These are phyloP conservation scores for Eupithecia abbreviata DNA, from an alignment of 2,888 invertebrate species.

Conservation along the genomic window DNA sequence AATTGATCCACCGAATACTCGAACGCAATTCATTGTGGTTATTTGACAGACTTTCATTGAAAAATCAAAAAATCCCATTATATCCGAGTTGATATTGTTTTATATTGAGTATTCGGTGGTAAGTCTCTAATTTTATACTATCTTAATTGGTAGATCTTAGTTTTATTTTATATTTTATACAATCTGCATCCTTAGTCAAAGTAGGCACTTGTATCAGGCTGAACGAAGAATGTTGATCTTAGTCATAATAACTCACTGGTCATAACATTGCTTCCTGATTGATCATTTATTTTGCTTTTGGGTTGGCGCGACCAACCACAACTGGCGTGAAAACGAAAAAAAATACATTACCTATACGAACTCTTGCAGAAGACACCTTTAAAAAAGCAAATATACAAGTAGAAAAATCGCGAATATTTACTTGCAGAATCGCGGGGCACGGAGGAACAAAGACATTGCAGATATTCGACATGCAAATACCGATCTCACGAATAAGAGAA, in stretches of 20 bases:
- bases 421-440: slow-evolving; percentile 33
- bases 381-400: slow-evolving; percentile 12
- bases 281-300: background rate
- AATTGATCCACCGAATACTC: too few species aligned
- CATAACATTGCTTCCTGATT: background rate
- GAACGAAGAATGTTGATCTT: background rate
- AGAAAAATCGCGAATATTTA: slow-evolving; percentile 30
- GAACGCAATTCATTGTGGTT: too few species aligned
- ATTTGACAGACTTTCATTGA: too few species aligned
- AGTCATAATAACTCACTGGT: background rate
- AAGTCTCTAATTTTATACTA: too few species aligned
- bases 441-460: slow-evolving; percentile 19
- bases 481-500: slow-evolving; percentile 19
- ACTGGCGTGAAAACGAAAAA: background rate
- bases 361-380: background rate
- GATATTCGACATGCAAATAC: slow-evolving; percentile 26
- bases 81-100: too few species aligned
- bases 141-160: background rate
- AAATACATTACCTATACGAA: background rate
- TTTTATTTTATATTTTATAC: background rate
- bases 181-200: slow-evolving; percentile 24
- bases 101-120: too few species aligned
- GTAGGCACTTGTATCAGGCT: background rate
- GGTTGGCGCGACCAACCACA: background rate
- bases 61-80: too few species aligned